Conservation (phyloP, 2,113 vertebrate genomes). For the Brachyistius frenatus region DNA sequence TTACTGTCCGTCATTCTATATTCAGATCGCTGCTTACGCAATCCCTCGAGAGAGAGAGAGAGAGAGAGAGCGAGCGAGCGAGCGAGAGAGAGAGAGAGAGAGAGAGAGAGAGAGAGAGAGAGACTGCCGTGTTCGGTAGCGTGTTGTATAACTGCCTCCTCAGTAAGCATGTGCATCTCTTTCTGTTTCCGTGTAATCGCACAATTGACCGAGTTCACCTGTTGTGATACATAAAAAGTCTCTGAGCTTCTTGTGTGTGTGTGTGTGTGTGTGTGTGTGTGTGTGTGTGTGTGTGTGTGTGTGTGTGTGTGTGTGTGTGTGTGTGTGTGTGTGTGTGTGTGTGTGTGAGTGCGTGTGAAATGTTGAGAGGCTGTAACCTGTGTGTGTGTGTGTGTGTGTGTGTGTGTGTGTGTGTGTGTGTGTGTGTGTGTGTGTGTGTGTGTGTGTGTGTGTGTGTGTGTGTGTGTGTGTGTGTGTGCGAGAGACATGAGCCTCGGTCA, state of each 20-base stretch:
- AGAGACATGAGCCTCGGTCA: constrained; percentile 5
- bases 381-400: constrained; percentile 16
- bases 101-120: constrained; percentile 18
- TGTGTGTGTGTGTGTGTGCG: constrained; percentile 10
- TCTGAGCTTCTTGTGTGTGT: constrained; percentile 8
- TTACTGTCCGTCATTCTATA: constrained; percentile 60
- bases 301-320: constrained; percentile 12
- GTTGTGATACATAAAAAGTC: constrained; percentile 47
- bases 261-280: background rate
- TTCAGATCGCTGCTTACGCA: constrained; percentile 72
- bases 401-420: constrained; percentile 15
- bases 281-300: too few relatives aligned
- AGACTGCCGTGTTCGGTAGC: constrained; percentile 24
- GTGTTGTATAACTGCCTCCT: constrained; percentile 66
- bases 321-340: constrained; percentile 15
- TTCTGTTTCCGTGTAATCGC: constrained; percentile 46
- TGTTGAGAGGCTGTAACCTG: constrained; percentile 58
- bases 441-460: constrained; percentile 15
- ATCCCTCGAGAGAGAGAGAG: constrained; percentile 37
- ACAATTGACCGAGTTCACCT: constrained; percentile 49
- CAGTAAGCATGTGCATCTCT: constrained; percentile 54
- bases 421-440: constrained; percentile 18
- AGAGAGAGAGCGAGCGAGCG: too few relatives aligned
- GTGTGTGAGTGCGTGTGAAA: constrained; percentile 37
- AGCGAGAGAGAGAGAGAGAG: constrained; percentile 35